Evolutionary conservation across 2,888 invertebrate genomes (phyloP).

Genomic region (Andrena haemorrhoa): DNA sequence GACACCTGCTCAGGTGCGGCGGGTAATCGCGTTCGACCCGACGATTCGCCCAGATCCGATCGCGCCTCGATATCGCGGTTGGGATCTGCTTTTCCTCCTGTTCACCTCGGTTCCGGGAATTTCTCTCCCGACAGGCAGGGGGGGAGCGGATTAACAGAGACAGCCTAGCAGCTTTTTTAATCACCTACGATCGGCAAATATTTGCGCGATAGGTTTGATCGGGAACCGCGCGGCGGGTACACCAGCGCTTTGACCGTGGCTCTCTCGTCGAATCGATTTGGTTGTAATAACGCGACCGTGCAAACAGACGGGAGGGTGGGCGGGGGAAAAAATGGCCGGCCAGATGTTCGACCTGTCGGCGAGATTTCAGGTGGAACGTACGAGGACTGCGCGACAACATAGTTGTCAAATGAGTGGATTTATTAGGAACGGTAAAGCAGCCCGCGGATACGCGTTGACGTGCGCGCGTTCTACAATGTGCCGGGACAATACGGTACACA

Average conservation of each 20-base stretch:
- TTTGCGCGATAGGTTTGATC: constrained; percentile 16
- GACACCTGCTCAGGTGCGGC: constrained; percentile 55
- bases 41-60: constrained; percentile 39
- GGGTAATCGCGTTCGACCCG: constrained; percentile 45
- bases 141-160: background rate
- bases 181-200: constrained; percentile 34
- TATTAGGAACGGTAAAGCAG: constrained; percentile 57
- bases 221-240: background rate
- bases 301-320: constrained; percentile 25
- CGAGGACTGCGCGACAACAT: constrained; percentile 7
- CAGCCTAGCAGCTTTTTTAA: constrained; percentile 21
- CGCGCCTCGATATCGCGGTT: constrained; percentile 20
- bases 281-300: constrained; percentile 39
- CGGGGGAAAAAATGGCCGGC: background rate
- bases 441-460: constrained; percentile 47
- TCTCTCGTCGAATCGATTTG: constrained; percentile 29
- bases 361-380: background rate
- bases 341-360: background rate
- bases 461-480: constrained; percentile 21
- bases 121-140: too few species aligned
- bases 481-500: constrained; percentile 35
- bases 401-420: constrained; percentile 58
- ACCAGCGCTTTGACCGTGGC: constrained; percentile 8
- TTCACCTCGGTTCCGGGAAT: too few species aligned
- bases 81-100: background rate